Evolutionary conservation across 2,888 invertebrate genomes (phyloP).

Genomic region (Caenorhabditis japonica): DNA sequence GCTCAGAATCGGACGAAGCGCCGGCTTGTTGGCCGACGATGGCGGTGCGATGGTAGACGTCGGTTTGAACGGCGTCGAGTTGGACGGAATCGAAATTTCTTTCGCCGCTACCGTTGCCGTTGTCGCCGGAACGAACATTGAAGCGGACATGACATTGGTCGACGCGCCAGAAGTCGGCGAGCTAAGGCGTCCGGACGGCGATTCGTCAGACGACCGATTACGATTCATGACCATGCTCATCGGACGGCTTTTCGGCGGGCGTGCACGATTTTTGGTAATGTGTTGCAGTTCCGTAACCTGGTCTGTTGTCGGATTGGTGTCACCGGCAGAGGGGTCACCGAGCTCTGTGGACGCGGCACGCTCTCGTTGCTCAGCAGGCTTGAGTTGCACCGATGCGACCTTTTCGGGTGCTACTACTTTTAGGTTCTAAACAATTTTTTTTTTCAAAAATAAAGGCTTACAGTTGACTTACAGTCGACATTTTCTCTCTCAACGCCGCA

Average conservation of each 20-base stretch:
- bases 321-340: constrained; percentile 11
- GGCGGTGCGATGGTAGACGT: constrained; percentile 25
- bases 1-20: constrained; percentile 35
- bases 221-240: constrained; percentile 59
- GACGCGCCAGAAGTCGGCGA: constrained; percentile 33
- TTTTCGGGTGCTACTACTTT: constrained; percentile 47
- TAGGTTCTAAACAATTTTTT: constrained; percentile 29
- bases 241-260: constrained; percentile 58
- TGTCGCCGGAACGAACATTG: constrained; percentile 46
- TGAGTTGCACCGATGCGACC: constrained; percentile 29
- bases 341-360: constrained; percentile 19
- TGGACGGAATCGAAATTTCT: constrained; percentile 24
- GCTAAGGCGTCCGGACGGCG: constrained; percentile 31
- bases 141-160: constrained; percentile 41
- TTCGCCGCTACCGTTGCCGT: no score
- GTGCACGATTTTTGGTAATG: constrained; percentile 56
- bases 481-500: constrained; percentile 40
- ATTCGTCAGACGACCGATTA: constrained; percentile 47
- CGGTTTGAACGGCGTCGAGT: constrained; percentile 26
- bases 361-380: constrained; percentile 34
- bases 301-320: constrained; percentile 25
- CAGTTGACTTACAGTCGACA: constrained; percentile 27
- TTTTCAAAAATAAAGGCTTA: no score
- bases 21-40: constrained; percentile 45
- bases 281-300: constrained; percentile 53